Conservation (phyloP, 2,797 vertebrate genomes). For the Sparus aurata region DNA sequence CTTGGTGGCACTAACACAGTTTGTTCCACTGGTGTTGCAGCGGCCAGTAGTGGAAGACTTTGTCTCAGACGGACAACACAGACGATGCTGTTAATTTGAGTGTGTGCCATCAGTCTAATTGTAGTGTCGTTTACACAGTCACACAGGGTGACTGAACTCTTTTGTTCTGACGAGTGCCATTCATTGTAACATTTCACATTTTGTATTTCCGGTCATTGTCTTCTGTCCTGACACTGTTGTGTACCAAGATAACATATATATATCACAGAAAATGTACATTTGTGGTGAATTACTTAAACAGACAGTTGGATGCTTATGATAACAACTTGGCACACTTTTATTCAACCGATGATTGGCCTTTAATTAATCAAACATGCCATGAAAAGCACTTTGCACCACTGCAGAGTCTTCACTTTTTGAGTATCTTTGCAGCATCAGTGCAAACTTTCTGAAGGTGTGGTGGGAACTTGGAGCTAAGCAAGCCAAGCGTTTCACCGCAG, state of each 20-base stretch:
- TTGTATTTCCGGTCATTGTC: not conserved
- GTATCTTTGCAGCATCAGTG: not conserved
- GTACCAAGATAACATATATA: not conserved
- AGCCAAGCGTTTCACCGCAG: not conserved
- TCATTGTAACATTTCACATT: not conserved
- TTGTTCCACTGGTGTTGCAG: slow-evolving; percentile 8
- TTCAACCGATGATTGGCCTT: not conserved
- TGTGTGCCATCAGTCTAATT: not conserved
- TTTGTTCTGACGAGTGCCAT: not conserved
- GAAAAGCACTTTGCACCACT: not conserved
- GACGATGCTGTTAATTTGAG: not conserved
- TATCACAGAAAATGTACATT: not conserved
- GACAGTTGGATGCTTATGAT: not conserved
- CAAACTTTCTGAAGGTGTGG: not conserved
- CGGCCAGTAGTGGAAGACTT: not conserved
- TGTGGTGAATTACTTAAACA: not conserved
- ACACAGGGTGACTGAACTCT: not conserved
- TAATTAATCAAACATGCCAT: not conserved
- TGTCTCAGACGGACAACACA: not conserved
- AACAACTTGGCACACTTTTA: not conserved
- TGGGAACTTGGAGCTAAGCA: slow-evolving; percentile 8
- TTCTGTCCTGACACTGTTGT: not conserved
- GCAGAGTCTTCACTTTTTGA: not conserved
- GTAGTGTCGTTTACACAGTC: not conserved
- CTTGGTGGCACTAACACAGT: slow-evolving; percentile 50